These are phyloP conservation scores for Eublepharis macularius DNA, from an alignment of 2,113 vertebrate genomes.

Conservation along the genomic window DNA sequence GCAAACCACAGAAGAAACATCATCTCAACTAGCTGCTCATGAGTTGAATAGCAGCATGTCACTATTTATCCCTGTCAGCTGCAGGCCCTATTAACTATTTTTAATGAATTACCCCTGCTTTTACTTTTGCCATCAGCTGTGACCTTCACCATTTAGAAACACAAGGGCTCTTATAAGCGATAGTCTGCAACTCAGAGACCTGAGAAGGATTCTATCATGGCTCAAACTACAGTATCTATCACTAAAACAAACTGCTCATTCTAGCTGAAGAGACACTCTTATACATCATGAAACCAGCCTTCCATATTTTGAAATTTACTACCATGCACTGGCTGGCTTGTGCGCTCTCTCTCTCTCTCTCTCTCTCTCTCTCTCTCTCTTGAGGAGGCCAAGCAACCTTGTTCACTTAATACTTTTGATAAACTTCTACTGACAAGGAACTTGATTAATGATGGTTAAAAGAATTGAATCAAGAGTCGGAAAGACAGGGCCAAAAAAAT, in stretches of 20 bases:
- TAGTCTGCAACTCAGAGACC: constrained; percentile 76
- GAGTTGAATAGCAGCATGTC: constrained; percentile 65
- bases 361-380: constrained; percentile 65
- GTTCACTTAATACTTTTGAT: constrained; percentile 88
- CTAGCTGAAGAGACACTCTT: constrained; percentile 78
- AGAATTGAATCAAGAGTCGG: constrained; percentile 93
- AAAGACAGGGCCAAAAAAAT: constrained; percentile 86
- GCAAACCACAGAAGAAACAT: constrained; percentile 60
- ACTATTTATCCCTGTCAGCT: constrained; percentile 78
- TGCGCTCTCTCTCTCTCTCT: constrained; percentile 28
- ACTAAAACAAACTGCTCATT: constrained; percentile 86
- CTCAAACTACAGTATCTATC: constrained; percentile 84
- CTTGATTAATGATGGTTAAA: constrained; percentile 95
- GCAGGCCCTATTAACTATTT: constrained; percentile 78
- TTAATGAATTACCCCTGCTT: constrained; percentile 85
- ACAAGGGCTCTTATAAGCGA: constrained; percentile 81
- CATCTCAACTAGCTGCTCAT: constrained; percentile 58
- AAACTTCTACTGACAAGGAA: constrained; percentile 90
- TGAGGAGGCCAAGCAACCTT: constrained; percentile 77
- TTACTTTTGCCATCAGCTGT: constrained; percentile 83
- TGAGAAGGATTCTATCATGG: constrained; percentile 79
- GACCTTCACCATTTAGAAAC: constrained; percentile 85
- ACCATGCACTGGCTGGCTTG: constrained; percentile 63
- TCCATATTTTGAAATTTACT: constrained; percentile 84
- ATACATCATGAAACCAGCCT: constrained; percentile 83